Conservation (phyloP, 2,113 vertebrate genomes). For the Pungitius pungitius region DNA sequence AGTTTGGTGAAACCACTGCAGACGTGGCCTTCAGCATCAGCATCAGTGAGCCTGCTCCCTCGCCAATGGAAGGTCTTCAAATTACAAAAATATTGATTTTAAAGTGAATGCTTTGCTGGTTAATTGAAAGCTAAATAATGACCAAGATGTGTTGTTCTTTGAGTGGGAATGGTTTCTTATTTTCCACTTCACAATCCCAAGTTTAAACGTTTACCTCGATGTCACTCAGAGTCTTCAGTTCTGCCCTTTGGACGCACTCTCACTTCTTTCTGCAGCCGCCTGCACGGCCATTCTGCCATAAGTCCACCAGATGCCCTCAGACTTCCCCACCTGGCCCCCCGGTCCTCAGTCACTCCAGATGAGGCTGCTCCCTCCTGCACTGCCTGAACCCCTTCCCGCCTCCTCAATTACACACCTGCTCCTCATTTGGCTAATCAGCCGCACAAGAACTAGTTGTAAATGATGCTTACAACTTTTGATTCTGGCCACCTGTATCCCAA, state of each 20-base stretch:
- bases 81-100: not conserved
- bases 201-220: not conserved
- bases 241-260: not conserved
- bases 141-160: not conserved
- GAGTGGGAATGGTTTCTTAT: not conserved
- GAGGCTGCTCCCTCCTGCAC: not conserved
- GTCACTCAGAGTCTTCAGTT: not conserved
- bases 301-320: not conserved
- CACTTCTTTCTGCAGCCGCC: not conserved
- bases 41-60: not conserved
- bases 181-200: not conserved
- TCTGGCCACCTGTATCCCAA: not conserved
- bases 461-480: not conserved
- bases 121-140: too few relatives aligned
- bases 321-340: not conserved
- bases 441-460: not conserved
- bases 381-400: not conserved
- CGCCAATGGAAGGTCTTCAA: not conserved
- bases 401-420: not conserved
- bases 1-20: not conserved
- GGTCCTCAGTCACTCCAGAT: not conserved
- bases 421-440: not conserved
- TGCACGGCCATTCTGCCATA: not conserved
- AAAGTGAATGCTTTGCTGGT: too few relatives aligned
- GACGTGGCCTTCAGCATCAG: slow-evolving; percentile 3